Evolutionary conservation across 2,797 vertebrate species (phyloP), one percentile per base, ranked within the genome.

Genomic region (Hypotaenidia philippensis): DNA sequence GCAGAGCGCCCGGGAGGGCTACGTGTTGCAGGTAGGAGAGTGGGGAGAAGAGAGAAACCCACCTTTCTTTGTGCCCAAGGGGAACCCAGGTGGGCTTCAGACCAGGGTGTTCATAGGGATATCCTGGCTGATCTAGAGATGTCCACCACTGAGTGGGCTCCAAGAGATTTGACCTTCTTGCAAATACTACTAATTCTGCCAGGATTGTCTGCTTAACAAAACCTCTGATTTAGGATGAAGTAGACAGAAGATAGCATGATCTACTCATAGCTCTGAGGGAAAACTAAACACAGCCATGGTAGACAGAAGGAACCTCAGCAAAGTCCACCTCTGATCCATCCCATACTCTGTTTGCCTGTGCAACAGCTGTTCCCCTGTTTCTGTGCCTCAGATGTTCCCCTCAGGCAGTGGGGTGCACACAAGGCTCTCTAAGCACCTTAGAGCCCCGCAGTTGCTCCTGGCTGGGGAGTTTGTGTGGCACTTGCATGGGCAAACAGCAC

Each of bases 1-100:
- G 91, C 99, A 99, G 60, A 99, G 95, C 5, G 99, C 99, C 91
- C 98, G 99, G 93, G 99, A 99, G 92, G 99, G 99, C 96, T 99
- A 99, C 34, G 98, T 99, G 53, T 98, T 99, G 91, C 99, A 99
- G 99, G 99, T 99, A 98, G 97, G 98, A 92, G 90, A 71, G 88
- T 40, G 10, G 76, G 89, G 80, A 88, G 66, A 72, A 85, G 87
- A 74, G 61, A 55, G 84, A 75, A 53, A 38, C 70, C 76, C 6
- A 0, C 55, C 80, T 55, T 52, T 76, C 52, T 34, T 34, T 57
- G 52, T 22, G 22, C 60, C 59, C 0, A 0, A 38, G 29, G 82
- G 55, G 49, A 6, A 49, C 36, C 65, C 47, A 18, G 16, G 29
- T 72, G 90, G 87, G 64, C 94, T 96, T 94, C 66, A 8, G 11